A percentile compares a stretch with the other conserved stretches of the same genome.
phyloP scores from a whole-genome alignment of 2,113 vertebrate species.

The Sphyrna mokarran region DNA sequence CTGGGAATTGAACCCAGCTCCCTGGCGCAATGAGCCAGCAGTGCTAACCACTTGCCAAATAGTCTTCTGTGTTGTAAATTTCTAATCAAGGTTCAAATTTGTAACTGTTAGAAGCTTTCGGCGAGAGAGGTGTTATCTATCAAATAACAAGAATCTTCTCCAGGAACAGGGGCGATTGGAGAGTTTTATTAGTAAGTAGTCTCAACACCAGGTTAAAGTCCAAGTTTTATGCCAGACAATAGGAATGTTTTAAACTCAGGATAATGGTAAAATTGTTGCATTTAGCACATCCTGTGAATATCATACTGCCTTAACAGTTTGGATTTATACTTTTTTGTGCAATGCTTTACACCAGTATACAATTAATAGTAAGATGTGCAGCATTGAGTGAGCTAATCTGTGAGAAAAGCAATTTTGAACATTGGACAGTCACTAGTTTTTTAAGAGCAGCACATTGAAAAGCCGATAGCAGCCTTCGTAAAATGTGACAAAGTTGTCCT shows the following conservation, averaged over 20 bases:
- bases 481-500: neutral
- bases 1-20: too few species aligned
- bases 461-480: neutral
- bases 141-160: neutral
- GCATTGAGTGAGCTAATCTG: neutral
- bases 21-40: too few species aligned
- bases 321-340: neutral
- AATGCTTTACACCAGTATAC: neutral
- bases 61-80: neutral
- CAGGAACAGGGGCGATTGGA: too few species aligned
- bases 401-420: neutral
- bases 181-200: too few species aligned
- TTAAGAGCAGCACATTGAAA: neutral
- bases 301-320: neutral
- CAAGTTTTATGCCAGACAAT: neutral
- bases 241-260: neutral
- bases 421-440: neutral
- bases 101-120: neutral
- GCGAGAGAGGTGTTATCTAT: neutral
- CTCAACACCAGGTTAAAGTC: too few species aligned
- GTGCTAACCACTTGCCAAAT: neutral
- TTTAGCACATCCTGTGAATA: neutral
- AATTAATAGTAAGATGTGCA: neutral
- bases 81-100: neutral
- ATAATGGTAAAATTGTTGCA: neutral